These are phyloP conservation scores for Pseudomyrmex sp. DNA, from an alignment of 1,140 invertebrate genomes.

Conservation along the genomic window DNA sequence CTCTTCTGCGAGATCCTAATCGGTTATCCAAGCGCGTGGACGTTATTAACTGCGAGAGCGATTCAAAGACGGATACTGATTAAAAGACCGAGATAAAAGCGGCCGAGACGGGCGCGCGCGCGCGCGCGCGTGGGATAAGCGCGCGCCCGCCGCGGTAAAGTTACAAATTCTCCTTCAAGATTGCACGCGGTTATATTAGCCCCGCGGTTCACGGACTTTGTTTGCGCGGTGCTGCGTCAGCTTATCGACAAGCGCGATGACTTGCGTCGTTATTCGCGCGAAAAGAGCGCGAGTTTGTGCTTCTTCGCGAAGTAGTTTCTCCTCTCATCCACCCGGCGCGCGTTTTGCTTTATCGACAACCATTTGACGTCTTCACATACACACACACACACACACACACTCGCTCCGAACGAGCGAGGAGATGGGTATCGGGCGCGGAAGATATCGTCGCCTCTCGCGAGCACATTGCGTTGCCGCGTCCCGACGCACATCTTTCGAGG, in stretches of 20 bases:
- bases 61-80: conserved; percentile 7
- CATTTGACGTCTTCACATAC: background rate
- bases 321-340: background rate
- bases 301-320: background rate
- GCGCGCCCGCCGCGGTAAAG: background rate
- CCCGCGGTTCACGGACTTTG: background rate
- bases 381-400: too few species aligned
- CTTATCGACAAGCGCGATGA: conserved; percentile 23
- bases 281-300: conserved; percentile 6
- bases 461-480: too few species aligned
- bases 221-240: background rate
- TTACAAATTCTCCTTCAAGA: background rate
- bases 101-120: background rate
- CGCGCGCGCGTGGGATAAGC: background rate
- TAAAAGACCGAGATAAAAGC: conserved; percentile 8
- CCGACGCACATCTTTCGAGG: too few species aligned
- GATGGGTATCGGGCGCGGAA: conserved; percentile 29
- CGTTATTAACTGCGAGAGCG: conserved; percentile 20
- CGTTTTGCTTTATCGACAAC: background rate
- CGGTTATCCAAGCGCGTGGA: conserved; percentile 30
- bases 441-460: conserved; percentile 1
- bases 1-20: conserved; percentile 26
- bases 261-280: background rate
- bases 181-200: background rate
- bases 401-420: background rate